A percentile compares a stretch with the other conserved stretches of the same genome.
Evolutionary conservation across 2,797 vertebrate species (phyloP).

Genomic region (Lophotriccus pileatus): DNA sequence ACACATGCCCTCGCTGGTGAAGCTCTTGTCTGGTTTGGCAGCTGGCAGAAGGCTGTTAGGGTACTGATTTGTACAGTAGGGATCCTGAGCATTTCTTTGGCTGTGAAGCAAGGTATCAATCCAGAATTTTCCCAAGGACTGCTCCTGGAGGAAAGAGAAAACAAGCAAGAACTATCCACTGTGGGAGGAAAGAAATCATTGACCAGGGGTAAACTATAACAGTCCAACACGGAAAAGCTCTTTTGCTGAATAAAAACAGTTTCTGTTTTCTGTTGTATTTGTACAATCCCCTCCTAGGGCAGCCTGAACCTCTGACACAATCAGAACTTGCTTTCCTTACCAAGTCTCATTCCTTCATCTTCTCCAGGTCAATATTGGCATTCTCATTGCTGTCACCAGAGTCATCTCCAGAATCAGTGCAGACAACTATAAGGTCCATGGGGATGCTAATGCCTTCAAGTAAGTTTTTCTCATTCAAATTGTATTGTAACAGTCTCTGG

Average conservation of each 20-base stretch:
- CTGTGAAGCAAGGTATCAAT: background rate
- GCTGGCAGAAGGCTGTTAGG: background rate
- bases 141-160: background rate
- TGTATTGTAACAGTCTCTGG: rapidly evolving
- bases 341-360: background rate
- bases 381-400: constrained; percentile 92
- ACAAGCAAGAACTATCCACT: background rate
- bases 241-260: background rate
- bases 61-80: background rate
- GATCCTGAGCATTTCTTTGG: background rate
- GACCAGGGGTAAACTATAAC: rapidly evolving
- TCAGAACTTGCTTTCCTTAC: background rate
- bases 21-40: background rate
- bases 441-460: constrained; percentile 92
- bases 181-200: background rate
- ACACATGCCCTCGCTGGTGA: rapidly evolving
- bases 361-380: constrained; percentile 89
- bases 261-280: background rate
- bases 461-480: constrained; percentile 73
- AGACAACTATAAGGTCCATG: constrained; percentile 91
- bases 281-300: background rate
- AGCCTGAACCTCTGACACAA: background rate
- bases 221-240: background rate
- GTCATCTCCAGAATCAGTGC: constrained; percentile 95
- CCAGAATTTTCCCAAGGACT: background rate